These are phyloP conservation scores for Cybosia mesomella DNA, from an alignment of 2,888 invertebrate genomes.

Conservation along the genomic window DNA sequence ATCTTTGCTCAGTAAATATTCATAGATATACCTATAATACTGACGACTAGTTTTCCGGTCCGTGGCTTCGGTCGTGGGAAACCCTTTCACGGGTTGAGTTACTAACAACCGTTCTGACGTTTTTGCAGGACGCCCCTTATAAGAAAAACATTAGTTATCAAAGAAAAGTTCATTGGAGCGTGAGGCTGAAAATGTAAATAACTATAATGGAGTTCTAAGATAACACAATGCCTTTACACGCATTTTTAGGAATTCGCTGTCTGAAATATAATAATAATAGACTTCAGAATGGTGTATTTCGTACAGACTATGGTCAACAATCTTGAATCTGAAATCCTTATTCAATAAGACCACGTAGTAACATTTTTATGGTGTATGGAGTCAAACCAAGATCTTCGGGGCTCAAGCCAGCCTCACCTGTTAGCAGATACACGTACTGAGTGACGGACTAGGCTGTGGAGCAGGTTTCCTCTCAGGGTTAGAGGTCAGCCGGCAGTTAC, in stretches of 20 bases:
- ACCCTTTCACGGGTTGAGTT: constrained; percentile 48
- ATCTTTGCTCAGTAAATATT: constrained; percentile 13
- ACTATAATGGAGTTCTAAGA: constrained; percentile 8
- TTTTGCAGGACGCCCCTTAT: constrained; percentile 33
- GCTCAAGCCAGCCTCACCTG: too few relatives aligned
- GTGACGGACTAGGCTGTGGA: too few relatives aligned
- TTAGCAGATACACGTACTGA: too few relatives aligned
- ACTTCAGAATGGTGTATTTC: neutral
- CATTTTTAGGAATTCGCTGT: neutral
- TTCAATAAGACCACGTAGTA: too few relatives aligned
- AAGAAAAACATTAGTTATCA: constrained; percentile 23
- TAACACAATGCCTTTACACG: neutral
- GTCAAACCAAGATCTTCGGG: too few relatives aligned
- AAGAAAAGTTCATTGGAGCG: constrained; percentile 22
- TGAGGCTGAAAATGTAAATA: constrained; percentile 11
- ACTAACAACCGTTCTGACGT: constrained; percentile 27
- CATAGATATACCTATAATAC: too few relatives aligned
- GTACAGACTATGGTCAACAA: too few relatives aligned
- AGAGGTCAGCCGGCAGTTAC: too few relatives aligned
- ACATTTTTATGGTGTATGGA: too few relatives aligned
- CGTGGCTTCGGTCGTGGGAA: constrained; percentile 28
- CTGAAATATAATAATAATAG: neutral
- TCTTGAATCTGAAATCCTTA: too few relatives aligned
- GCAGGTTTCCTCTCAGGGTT: too few relatives aligned
- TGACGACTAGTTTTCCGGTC: constrained; percentile 50